Conservation (phyloP, 2,888 invertebrate genomes). For the Plusia festucae region DNA sequence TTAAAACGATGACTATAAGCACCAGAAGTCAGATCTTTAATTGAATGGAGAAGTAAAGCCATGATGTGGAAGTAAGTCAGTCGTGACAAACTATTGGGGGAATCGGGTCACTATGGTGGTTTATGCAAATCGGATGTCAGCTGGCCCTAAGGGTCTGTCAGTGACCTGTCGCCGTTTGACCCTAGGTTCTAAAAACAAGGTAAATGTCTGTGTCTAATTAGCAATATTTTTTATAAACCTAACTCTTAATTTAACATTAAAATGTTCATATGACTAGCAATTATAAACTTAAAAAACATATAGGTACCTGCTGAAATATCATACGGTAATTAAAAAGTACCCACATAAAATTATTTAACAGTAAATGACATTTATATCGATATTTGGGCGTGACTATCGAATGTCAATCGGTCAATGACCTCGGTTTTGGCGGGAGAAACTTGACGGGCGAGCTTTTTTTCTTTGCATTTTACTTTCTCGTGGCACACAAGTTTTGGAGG, state of each 20-base stretch:
- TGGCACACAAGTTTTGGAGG: slow-evolving; percentile 56
- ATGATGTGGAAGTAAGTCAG: slow-evolving; percentile 41
- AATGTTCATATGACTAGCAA: background rate
- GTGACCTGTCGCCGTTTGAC: background rate
- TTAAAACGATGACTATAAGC: slow-evolving; percentile 17
- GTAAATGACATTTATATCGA: slow-evolving; percentile 49
- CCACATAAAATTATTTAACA: slow-evolving; percentile 6
- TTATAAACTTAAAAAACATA: background rate
- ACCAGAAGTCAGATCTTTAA: slow-evolving; percentile 9
- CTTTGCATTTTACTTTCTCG: slow-evolving; percentile 88
- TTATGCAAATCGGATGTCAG: slow-evolving; percentile 33
- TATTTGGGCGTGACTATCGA: slow-evolving; percentile 72
- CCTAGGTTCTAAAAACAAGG: background rate
- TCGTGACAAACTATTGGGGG: slow-evolving; percentile 51
- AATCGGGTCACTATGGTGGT: slow-evolving; percentile 47
- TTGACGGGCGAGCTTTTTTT: slow-evolving; percentile 79
- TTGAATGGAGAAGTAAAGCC: slow-evolving; percentile 42
- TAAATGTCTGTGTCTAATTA: no score
- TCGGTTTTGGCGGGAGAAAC: slow-evolving; percentile 88
- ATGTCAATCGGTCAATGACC: slow-evolving; percentile 87
- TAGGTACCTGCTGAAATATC: background rate
- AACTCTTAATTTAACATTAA: background rate
- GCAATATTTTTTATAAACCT: no score
- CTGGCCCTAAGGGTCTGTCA: background rate
- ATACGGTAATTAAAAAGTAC: background rate